These are phyloP conservation scores for Phanerotoma sp. DNA, from an alignment of 2,888 invertebrate genomes.

Conservation along the genomic window DNA sequence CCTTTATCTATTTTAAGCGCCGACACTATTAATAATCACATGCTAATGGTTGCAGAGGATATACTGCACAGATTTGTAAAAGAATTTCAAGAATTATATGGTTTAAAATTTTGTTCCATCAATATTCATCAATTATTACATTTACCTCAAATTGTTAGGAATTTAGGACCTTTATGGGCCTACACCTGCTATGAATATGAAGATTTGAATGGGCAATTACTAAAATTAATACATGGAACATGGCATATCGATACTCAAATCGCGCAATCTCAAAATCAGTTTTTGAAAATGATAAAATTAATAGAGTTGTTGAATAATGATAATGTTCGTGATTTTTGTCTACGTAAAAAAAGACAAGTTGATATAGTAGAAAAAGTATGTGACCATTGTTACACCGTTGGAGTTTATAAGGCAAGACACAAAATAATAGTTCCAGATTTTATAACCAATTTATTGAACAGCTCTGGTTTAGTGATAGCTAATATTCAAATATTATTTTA, in stretches of 20 bases:
- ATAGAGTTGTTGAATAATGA: slow-evolving; percentile 19
- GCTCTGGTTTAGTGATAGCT: not conserved
- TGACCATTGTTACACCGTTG: slow-evolving; percentile 23
- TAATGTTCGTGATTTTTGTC: slow-evolving; percentile 23
- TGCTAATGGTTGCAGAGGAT: slow-evolving; percentile 12
- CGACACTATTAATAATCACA: slow-evolving; percentile 6
- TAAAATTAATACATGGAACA: slow-evolving; percentile 27
- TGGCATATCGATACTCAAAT: slow-evolving; percentile 26
- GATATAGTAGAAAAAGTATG: slow-evolving; percentile 22
- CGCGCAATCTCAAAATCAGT: slow-evolving; percentile 15
- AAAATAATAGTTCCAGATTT: slow-evolving; percentile 2
- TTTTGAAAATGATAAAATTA: slow-evolving; percentile 16
- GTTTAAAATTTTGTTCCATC: slow-evolving; percentile 20
- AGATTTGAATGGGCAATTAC: slow-evolving; percentile 26
- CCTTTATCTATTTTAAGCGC: slow-evolving; percentile 19
- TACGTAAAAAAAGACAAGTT: slow-evolving; percentile 22
- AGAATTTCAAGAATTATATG: slow-evolving; percentile 27
- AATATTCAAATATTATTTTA: slow-evolving; percentile 15
- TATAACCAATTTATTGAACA: slow-evolving; percentile 18
- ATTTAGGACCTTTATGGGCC: slow-evolving; percentile 29
- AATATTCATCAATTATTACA: slow-evolving; percentile 29
- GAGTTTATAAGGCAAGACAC: slow-evolving; percentile 22
- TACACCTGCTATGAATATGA: slow-evolving; percentile 30
- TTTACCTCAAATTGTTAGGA: slow-evolving; percentile 17
- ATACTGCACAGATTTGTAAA: slow-evolving; percentile 26